Base-by-base conservation (phyloP, 2,888 invertebrate species). In the Cryptus viduatorius region DNA sequence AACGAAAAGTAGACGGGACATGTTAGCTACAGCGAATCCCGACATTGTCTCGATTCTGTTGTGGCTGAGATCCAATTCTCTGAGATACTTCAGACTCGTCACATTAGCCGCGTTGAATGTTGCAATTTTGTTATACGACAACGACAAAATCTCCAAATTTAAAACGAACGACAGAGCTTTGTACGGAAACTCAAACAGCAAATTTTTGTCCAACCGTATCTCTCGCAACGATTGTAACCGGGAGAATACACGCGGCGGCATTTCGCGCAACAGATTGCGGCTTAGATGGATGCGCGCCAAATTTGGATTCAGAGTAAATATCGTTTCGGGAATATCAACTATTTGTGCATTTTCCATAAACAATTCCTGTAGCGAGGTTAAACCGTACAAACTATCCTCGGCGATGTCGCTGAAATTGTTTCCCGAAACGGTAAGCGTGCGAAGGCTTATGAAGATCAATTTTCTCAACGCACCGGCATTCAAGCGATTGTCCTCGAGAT, bases 1-100 rank as follows among this genome's bases (percentile, higher is more conserved):
- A 72, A 97, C 96, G 1, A 95, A 96, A 46, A 96, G 94, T 61
- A 98, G 93, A 88, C 96, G 96, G 16, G 97, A 97, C 61, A 98
- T 94, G 89, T 97, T 96, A 0, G 97, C 96, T n/a, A 96, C 96
- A 87, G 96, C 97, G 91, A 98, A 97, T 24, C 97, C 97, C n/a
- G 96, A 96, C 88, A 97, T 93, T 19, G 97, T 95, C 37, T 96
- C 96, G 90, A 98, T 96, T 89, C 95, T 95, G 92, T 98, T 98
- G 89, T 96, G 95, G 86, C 96, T 96, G 75, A 98, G 94, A 93
- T 97, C 96, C 14, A 98, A 94, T 75, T 96, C 96, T 73, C 96
- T 95, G 86, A 98, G 94, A 92, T 97, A 96, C 73, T 96, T 95
- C 56, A 98, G 94, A 59, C 96, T 96, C 84, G 96, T 96, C 72